A percentile compares a stretch with the other conserved stretches of the same genome.
Conservation (phyloP, 30 jellyfish, hydroid and myxozoan species). For the Pelagia noctiluca region DNA sequence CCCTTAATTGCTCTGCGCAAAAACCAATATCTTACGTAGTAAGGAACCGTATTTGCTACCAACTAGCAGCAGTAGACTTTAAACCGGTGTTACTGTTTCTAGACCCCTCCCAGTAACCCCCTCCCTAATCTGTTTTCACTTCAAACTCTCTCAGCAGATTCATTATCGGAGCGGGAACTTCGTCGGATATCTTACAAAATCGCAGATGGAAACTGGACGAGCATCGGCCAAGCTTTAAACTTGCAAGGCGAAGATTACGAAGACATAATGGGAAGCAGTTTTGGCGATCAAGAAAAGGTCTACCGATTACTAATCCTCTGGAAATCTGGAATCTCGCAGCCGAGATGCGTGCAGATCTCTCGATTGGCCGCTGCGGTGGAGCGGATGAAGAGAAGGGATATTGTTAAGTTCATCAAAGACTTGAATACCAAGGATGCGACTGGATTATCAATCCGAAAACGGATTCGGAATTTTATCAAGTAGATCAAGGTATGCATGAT, state of each 20-base stretch:
- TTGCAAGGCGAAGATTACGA: constrained; percentile 60
- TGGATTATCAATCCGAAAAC: constrained; percentile 58
- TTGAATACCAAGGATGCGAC: constrained; percentile 54
- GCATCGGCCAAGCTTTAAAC: constrained; percentile 68
- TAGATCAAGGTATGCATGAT: too few relatives aligned
- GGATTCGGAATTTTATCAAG: constrained; percentile 68
- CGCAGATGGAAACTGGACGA: constrained; percentile 84
- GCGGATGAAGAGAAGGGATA: constrained; percentile 79
- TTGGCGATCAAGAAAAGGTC: constrained; percentile 80
- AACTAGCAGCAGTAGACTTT: constrained; percentile 1
- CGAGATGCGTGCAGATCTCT: constrained; percentile 61
- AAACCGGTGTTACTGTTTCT: too few relatives aligned
- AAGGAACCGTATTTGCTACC: neutral
- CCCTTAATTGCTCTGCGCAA: too few relatives aligned
- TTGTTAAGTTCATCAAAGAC: constrained; percentile 74
- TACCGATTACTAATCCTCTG: constrained; percentile 75
- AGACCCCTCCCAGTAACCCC: neutral
- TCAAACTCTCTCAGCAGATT: constrained; percentile 26
- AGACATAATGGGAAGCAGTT: constrained; percentile 51
- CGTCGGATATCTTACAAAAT: constrained; percentile 83
- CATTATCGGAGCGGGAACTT: constrained; percentile 89
- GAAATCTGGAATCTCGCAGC: constrained; percentile 49
- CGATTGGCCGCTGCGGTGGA: constrained; percentile 66
- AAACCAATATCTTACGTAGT: neutral
- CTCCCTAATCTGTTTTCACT: neutral